Base-by-base conservation (phyloP, 2,113 vertebrate genomes). In the Eurypyga helias region DNA sequence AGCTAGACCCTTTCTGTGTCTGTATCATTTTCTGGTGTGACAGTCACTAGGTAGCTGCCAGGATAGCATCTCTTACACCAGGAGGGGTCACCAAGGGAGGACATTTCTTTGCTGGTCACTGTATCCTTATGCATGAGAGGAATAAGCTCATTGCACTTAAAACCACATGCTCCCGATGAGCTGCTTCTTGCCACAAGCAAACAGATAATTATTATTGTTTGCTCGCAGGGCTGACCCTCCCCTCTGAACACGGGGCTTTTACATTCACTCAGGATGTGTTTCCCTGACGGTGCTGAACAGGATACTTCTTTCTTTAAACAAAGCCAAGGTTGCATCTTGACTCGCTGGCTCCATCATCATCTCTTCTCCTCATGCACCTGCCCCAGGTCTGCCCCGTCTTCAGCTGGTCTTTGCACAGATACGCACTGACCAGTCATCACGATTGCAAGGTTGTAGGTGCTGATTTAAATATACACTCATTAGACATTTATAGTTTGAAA, bases 211-310 rank as follows among this genome's bases (percentile, higher is more conserved):
- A 10, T 11, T 61, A 7, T 7, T 45, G 19, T 17, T 70, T 82
- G 8, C 10, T 65, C 1, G 0, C 9, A 45, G 29, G 17, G 10
- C 82, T 81, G 12, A 72, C 6, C 17, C 12, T 92, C 8, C 8
- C 7, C 24, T 89, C 57, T 43, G 18, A 67, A 36, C 9, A 9
- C 25, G 36, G 4, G 3, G 11, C 8, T 12, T 51, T 71, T 33
- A 9, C 5, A 3, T 46, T 52, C 7, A 1, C 18, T 38, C 33
- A 31, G 19, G 15, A 20, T 10, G 2, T 67, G 12, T 19, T 86
- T 15, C 72, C 21, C 24, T 13, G 13, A 57, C 9, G 2, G 29
- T 0, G 0, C 0, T 60, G 25, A 87, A 36, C 4, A 29, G 4
- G 4, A 8, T 6, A 7, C 20, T 23, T 71, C 18, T 45, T 91